phyloP scores from a whole-genome alignment of 2,797 vertebrate genomes.

The Betta splendens region DNA sequence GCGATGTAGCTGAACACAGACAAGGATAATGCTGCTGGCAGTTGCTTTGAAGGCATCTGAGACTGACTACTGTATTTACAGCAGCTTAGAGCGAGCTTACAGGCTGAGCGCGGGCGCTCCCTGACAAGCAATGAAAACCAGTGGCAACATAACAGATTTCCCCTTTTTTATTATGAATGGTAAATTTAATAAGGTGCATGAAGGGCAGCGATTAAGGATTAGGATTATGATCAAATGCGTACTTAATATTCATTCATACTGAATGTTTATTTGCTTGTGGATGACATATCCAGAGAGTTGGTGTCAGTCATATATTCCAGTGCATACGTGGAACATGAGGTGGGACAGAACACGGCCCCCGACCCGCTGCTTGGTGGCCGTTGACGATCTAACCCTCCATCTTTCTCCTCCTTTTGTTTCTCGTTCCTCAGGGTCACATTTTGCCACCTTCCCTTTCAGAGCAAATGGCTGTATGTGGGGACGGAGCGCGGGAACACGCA shows the following conservation, averaged over 20 bases:
- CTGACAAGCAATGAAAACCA: conserved; percentile 6
- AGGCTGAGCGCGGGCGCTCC: conserved; percentile 10
- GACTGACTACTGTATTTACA: conserved; percentile 21
- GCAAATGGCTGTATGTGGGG: conserved; percentile 98
- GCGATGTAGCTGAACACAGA: conserved; percentile 7
- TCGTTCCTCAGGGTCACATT: conserved; percentile 91
- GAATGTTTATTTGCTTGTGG: no score
- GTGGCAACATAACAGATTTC: conserved; percentile 5
- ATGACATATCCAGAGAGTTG: no score
- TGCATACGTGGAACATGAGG: no score
- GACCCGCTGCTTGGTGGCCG: background rate
- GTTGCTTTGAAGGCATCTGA: conserved; percentile 14
- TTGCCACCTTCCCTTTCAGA: conserved; percentile 98
- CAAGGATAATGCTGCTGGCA: conserved; percentile 8
- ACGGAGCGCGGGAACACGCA: conserved; percentile 97
- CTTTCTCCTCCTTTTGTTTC: conserved; percentile 16
- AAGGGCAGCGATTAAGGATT: no score
- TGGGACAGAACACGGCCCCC: no score
- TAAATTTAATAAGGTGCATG: no score
- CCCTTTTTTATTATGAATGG: background rate
- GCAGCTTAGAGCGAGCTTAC: background rate
- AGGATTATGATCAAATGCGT: background rate
- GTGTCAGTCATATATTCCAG: no score
- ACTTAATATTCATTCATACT: no score
- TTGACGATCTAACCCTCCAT: conserved; percentile 10